A percentile compares a stretch with the other conserved stretches of the same genome.
Evolutionary conservation across 2,797 vertebrate species (phyloP).

Genomic region (Semaprochilodus insignis): DNA sequence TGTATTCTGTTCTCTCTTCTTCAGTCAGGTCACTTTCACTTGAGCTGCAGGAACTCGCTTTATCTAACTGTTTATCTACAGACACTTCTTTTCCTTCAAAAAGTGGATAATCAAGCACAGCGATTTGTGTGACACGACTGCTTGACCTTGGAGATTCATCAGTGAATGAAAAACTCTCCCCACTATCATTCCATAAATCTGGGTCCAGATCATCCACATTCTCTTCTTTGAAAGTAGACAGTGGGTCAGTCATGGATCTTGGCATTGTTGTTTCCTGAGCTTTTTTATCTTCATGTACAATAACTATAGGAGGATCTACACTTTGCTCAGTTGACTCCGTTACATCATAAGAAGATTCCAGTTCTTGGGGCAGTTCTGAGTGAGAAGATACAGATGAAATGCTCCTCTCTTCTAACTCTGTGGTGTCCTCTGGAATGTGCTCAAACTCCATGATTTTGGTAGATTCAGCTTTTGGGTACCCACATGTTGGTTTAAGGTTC

Average conservation of each 20-base stretch:
- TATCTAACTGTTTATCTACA: slow-evolving; percentile 45
- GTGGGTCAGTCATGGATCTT: slow-evolving; percentile 61
- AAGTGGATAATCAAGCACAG: background rate
- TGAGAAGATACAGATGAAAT: slow-evolving; percentile 67
- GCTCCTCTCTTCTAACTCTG: slow-evolving; percentile 52
- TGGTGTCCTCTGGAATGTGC: slow-evolving; percentile 63
- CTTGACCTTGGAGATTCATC: slow-evolving; percentile 70
- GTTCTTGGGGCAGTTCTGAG: slow-evolving; percentile 57
- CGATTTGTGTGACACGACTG: slow-evolving; percentile 36
- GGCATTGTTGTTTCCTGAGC: slow-evolving; percentile 33
- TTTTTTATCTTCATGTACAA: slow-evolving; percentile 26
- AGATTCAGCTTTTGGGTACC: background rate
- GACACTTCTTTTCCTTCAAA: slow-evolving; percentile 41
- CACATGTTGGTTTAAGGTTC: slow-evolving; percentile 6
- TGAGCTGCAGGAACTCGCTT: slow-evolving; percentile 60
- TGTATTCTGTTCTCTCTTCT: slow-evolving; percentile 64
- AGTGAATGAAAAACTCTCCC: slow-evolving; percentile 80
- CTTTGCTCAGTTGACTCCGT: slow-evolving; percentile 63
- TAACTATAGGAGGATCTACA: slow-evolving; percentile 42
- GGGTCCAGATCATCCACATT: slow-evolving; percentile 53
- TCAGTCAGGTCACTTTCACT: slow-evolving; percentile 67
- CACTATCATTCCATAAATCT: slow-evolving; percentile 72
- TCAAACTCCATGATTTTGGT: slow-evolving; percentile 64
- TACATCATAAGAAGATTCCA: slow-evolving; percentile 40
- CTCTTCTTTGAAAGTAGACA: slow-evolving; percentile 46